Evolutionary conservation across 1,140 invertebrate genomes (phyloP), one percentile per base, ranked within the genome.

Genomic region (Drosophila athabasca): DNA sequence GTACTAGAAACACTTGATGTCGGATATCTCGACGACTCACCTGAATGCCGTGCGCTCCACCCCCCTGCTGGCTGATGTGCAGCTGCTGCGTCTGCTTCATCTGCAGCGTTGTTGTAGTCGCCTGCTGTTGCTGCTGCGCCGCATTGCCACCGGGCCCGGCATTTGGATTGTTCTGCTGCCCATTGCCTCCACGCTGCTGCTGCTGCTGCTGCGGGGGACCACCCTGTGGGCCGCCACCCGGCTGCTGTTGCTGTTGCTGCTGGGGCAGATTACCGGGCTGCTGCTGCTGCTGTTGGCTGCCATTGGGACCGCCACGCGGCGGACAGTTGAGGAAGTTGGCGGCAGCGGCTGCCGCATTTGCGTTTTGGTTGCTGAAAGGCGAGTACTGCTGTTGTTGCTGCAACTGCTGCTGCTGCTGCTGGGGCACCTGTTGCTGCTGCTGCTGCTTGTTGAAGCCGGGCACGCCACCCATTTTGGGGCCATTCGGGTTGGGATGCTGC

Each of bases 21-120:
- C 35, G 11, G 11, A 4, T 3, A 13, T 39, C n/a, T 35, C 11
- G 11, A 91, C 93, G 11, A 91, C 93, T 93, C 62, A 96, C 95
- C 94, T 96, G 95, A 65, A 96, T 95, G 72, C 95, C 95, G 81
- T 96, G 95, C 62, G 92, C 93, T 57, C 93, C 92, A 6, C 94
- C 94, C 3, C 94, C 94, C n/a, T 95, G 94, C 83, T 96, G 96
- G 65, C 93, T 95, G 65, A 97, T 95, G 90, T 97, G 96, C 70
- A 97, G 92, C 88, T 97, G 96, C 90, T 97, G 96, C 13, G 96
- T 96, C 91, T 97, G 96, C 80, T 95, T 96, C 92, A 97, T 96
- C 91, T 97, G 96, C 73, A 97, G 82, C 7, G 94, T 94, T 3
- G 94, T 93, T 13, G 93, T 89, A 24, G 84, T 81, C 6, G 90